Percentiles rank a stretch among this genome's conserved stretches.
These are phyloP conservation scores for Hybognathus amarus DNA, from an alignment of 2,797 vertebrate genomes.

Conservation along the genomic window DNA sequence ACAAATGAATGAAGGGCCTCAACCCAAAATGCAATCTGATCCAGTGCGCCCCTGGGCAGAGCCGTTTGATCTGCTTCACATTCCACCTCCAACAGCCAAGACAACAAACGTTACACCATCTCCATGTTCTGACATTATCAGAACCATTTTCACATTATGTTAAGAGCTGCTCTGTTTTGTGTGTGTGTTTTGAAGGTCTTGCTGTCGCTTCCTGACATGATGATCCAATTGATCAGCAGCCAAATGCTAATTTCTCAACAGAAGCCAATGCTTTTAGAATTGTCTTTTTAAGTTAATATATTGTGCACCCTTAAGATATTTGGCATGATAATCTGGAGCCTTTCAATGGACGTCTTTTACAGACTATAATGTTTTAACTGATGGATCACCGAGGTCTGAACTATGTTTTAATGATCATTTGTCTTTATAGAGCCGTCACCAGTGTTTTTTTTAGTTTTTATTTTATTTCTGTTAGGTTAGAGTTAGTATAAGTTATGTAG, in stretches of 20 bases:
- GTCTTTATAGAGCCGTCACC: conserved; percentile 7
- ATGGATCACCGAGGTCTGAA: background rate
- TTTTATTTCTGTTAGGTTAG: background rate
- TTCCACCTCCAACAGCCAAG: conserved; percentile 61
- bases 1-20: conserved; percentile 84
- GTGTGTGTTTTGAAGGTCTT: conserved; percentile 15
- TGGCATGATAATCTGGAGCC: background rate
- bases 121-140: conserved; percentile 70
- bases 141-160: conserved; percentile 68
- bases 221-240: conserved; percentile 6
- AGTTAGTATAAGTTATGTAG: background rate
- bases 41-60: conserved; percentile 67
- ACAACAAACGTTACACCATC: conserved; percentile 69
- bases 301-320: conserved; percentile 8
- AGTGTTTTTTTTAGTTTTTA: background rate
- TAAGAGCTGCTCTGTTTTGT: conserved; percentile 44
- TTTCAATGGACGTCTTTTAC: background rate
- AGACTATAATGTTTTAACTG: background rate
- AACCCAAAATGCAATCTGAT: conserved; percentile 78
- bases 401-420: background rate
- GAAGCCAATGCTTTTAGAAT: conserved; percentile 17
- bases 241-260: conserved; percentile 28
- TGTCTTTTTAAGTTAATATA: conserved; percentile 19
- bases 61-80: conserved; percentile 76
- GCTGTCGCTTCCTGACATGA: background rate